Percentiles rank a stretch among this genome's conserved stretches.
These are phyloP conservation scores for Botia almorhae DNA, from an alignment of 2,797 vertebrate species.

Conservation along the genomic window DNA sequence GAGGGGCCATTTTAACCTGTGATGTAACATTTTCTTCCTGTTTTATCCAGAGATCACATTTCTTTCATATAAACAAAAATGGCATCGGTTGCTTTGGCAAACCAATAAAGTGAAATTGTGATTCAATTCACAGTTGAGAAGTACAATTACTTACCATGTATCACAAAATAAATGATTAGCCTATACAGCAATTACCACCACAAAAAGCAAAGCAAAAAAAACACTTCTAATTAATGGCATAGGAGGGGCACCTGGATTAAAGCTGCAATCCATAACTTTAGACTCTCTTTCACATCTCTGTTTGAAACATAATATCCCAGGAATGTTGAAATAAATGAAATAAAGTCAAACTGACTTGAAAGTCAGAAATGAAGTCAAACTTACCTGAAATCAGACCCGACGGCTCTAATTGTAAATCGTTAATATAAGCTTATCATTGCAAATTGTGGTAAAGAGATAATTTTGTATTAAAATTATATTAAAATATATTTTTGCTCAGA, in stretches of 20 bases:
- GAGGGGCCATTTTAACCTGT: conserved; percentile 30
- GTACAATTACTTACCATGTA: not conserved
- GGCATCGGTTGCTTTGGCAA: not conserved
- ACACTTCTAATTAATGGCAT: not conserved
- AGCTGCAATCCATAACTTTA: no score
- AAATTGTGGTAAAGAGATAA: no score
- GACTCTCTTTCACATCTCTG: no score
- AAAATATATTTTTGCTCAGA: no score
- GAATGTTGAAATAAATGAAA: no score
- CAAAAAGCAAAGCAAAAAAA: not conserved
- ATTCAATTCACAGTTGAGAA: not conserved
- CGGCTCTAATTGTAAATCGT: no score
- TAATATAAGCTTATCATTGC: no score
- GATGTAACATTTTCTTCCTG: conserved; percentile 36
- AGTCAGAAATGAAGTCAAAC: no score
- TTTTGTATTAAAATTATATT: no score
- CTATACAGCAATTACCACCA: not conserved
- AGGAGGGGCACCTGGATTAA: not conserved
- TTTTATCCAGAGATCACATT: not conserved
- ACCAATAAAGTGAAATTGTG: not conserved
- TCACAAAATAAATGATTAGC: not conserved
- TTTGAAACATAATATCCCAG: no score
- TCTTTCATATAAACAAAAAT: not conserved
- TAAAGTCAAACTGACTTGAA: no score
- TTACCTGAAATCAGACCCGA: no score